A percentile compares a stretch with the other conserved stretches of the same genome.
These are phyloP conservation scores for Drosophila mimica DNA, from an alignment of 2,888 invertebrate species.

Conservation along the genomic window DNA sequence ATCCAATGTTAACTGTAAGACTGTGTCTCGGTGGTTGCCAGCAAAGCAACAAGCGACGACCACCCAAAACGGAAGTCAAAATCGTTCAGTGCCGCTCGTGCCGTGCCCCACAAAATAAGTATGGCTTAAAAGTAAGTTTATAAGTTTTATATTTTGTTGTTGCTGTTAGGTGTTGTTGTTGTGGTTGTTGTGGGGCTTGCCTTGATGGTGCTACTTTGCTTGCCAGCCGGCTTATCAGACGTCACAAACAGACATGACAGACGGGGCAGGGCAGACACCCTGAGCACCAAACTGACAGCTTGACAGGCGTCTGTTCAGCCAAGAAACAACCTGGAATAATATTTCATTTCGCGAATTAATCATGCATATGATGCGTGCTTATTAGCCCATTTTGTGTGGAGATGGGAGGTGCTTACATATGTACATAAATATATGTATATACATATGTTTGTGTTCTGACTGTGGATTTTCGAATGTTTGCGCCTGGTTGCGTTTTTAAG, in stretches of 20 bases:
- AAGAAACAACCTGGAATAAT: constrained; percentile 65
- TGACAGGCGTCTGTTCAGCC: constrained; percentile 63
- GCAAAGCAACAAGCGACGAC: constrained; percentile 61
- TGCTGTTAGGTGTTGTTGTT: constrained; percentile 22
- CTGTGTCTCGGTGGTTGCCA: constrained; percentile 85
- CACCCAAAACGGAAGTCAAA: constrained; percentile 24
- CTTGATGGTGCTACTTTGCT: constrained; percentile 20
- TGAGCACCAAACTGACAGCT: constrained; percentile 69
- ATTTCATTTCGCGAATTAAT: constrained; percentile 65
- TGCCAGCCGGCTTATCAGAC: constrained; percentile 66
- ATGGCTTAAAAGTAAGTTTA: constrained; percentile 46
- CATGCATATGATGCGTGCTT: constrained; percentile 61
- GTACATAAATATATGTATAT: not conserved
- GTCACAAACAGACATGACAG: constrained; percentile 60
- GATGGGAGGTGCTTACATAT: not conserved
- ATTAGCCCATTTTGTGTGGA: constrained; percentile 43
- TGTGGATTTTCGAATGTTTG: constrained; percentile 42
- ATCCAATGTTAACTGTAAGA: constrained; percentile 86
- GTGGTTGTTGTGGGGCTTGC: constrained; percentile 8
- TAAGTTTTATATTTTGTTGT: constrained; percentile 28
- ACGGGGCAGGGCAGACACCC: constrained; percentile 22
- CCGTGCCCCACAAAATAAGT: constrained; percentile 31
- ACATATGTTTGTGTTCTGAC: constrained; percentile 7
- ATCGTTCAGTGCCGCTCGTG: constrained; percentile 14
- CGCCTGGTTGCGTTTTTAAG: constrained; percentile 55